These are phyloP conservation scores for Monopterus albus DNA, from an alignment of 2,113 vertebrate genomes.

Conservation along the genomic window DNA sequence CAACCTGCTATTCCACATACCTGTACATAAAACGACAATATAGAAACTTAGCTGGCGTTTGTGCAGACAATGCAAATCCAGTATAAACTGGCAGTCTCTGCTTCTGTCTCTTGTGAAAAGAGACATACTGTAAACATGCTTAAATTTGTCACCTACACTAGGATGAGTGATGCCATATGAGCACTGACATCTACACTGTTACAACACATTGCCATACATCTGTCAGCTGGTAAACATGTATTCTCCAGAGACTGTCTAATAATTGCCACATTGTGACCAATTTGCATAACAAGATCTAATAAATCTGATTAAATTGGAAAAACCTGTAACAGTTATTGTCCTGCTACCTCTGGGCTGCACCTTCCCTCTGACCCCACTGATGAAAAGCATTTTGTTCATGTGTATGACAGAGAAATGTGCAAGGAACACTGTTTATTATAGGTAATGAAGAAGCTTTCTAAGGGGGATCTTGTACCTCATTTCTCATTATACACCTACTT, in stretches of 20 bases:
- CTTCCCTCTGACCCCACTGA: conserved; percentile 8
- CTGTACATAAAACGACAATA: background rate
- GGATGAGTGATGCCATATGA: background rate
- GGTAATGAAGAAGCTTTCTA: background rate
- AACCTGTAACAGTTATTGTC: conserved; percentile 37
- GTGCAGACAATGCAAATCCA: background rate
- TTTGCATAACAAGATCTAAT: conserved; percentile 56
- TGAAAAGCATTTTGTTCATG: background rate
- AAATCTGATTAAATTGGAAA: conserved; percentile 53
- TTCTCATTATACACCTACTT: background rate
- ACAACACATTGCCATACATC: conserved; percentile 52
- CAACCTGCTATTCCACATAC: background rate
- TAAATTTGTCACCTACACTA: conserved; percentile 7
- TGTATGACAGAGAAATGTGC: background rate
- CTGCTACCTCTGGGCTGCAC: conserved; percentile 11
- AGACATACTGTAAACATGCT: background rate
- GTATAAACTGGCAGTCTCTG: background rate
- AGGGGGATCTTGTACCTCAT: background rate
- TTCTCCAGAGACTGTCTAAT: conserved; percentile 43
- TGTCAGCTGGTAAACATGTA: conserved; percentile 53
- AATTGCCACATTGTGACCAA: conserved; percentile 56
- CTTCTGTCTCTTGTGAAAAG: background rate
- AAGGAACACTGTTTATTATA: background rate
- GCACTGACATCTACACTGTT: conserved; percentile 16
- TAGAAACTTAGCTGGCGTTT: background rate